Percentiles rank a stretch among this genome's conserved stretches.
These are phyloP conservation scores for Caenorhabditis elegans DNA, from an alignment of 1,140 invertebrate genomes.

Conservation along the genomic window WBcel235 BX284604.4:4244501-4245000, in stretches of 20 bases:
- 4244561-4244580: constrained; percentile 42
- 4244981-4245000: constrained; percentile 37
- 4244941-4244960: too few species aligned
- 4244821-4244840: too few species aligned
- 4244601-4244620: not conserved
- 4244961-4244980: constrained; percentile 41
- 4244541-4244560: constrained; percentile 48
- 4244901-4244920: too few species aligned
- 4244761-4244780: too few species aligned
- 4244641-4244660: not conserved
- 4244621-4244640: not conserved
- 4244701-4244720: not conserved
- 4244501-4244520: not conserved
- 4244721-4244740: not conserved
- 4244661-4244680: not conserved
- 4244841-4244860: too few species aligned
- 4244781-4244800: too few species aligned
- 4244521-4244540: constrained; percentile 31
- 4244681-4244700: too few species aligned
- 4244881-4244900: too few species aligned
- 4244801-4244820: too few species aligned
- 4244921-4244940: too few species aligned
- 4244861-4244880: too few species aligned
- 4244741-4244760: not conserved
- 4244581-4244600: constrained; percentile 15